Evolutionary conservation across 1,140 invertebrate genomes (phyloP).

Genomic region (Mercenaria mercenaria): DNA sequence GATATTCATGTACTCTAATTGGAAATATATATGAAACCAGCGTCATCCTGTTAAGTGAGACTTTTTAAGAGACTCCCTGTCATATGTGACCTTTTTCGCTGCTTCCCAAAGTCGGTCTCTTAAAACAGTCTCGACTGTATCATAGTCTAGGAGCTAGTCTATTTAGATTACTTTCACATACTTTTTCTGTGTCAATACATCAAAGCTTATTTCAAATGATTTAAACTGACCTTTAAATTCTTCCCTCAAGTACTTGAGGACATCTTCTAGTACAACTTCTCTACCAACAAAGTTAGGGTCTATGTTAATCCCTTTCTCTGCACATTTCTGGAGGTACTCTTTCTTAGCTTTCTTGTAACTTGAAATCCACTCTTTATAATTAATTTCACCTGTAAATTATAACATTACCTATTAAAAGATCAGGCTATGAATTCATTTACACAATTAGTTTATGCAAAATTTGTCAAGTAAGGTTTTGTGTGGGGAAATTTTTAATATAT

Average conservation of each 20-base stretch:
- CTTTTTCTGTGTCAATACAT: too few relatives aligned
- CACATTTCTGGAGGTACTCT: conserved; percentile 4
- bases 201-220: too few relatives aligned
- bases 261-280: conserved; percentile 12
- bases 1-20: too few relatives aligned
- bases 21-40: too few relatives aligned
- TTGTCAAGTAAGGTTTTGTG: neutral
- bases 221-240: conserved; percentile 14
- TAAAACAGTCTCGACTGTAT: too few relatives aligned
- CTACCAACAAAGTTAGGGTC: conserved; percentile 35
- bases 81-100: too few relatives aligned
- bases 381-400: conserved; percentile 9
- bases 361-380: neutral
- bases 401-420: neutral
- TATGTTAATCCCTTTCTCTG: neutral
- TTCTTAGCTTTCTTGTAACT: conserved; percentile 3
- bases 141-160: too few relatives aligned
- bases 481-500: neutral
- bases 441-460: neutral
- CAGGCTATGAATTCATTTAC: neutral
- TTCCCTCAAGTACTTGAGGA: neutral
- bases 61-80: too few relatives aligned
- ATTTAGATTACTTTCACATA: too few relatives aligned
- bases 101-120: too few relatives aligned
- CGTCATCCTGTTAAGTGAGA: too few relatives aligned